Conservation (phyloP, 2,113 vertebrate genomes). For the Oncorhynchus mykiss region DNA sequence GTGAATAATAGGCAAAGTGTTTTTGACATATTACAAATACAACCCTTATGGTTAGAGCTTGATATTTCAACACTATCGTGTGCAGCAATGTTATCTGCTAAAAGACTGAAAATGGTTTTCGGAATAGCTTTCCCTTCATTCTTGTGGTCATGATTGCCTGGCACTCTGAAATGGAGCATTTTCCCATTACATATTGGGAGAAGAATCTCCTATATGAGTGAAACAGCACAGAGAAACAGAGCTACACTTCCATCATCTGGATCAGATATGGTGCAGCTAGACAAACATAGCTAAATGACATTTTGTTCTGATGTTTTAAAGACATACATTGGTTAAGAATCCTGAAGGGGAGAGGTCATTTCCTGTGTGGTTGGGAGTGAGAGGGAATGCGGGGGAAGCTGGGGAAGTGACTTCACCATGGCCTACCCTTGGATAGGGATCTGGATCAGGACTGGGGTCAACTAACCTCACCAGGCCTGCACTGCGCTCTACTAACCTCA, state of each 20-base stretch:
- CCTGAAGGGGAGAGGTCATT: conserved; percentile 42
- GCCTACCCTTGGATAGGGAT: conserved; percentile 14
- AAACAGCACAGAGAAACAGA: conserved; percentile 36
- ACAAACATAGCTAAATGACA: conserved; percentile 23
- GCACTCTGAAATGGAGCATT: conserved; percentile 38
- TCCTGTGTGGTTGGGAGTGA: conserved; percentile 33
- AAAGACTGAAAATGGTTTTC: conserved; percentile 15
- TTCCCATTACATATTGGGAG: conserved; percentile 21
- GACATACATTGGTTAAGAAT: conserved; percentile 19
- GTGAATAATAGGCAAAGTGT: conserved; percentile 4
- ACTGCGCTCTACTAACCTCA: background rate
- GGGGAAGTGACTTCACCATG: conserved; percentile 50
- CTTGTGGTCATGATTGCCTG: conserved; percentile 47
- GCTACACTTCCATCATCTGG: conserved; percentile 5
- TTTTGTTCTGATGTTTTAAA: conserved; percentile 44
- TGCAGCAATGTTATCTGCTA: conserved; percentile 19
- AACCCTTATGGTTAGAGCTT: background rate
- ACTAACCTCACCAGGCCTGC: background rate
- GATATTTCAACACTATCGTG: conserved; percentile 13
- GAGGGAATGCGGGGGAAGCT: conserved; percentile 20
- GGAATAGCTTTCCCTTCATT: conserved; percentile 41
- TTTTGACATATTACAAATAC: conserved; percentile 28
- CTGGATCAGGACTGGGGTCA: background rate
- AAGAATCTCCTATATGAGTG: conserved; percentile 35
- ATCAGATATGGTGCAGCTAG: conserved; percentile 25